These are phyloP conservation scores for Ctenomys sociabilis DNA, from an alignment of 2,113 vertebrate species.

Conservation along the genomic window DNA sequence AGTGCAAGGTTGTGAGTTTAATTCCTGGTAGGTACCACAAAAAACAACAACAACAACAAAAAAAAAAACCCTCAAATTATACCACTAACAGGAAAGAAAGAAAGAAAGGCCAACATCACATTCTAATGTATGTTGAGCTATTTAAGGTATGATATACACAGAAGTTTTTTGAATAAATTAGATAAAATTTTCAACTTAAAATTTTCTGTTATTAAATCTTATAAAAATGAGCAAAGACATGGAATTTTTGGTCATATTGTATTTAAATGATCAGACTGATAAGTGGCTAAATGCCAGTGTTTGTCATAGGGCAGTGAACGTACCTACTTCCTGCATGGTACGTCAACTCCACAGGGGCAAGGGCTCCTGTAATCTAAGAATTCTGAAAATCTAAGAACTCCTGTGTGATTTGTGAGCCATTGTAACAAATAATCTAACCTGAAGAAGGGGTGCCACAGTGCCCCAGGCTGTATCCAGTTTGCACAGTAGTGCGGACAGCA, in stretches of 20 bases:
- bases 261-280: not conserved
- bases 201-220: not conserved
- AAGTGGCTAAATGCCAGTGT: not conserved
- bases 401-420: not conserved
- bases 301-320: not conserved
- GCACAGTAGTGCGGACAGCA: not conserved
- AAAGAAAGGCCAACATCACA: not conserved
- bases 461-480: not conserved
- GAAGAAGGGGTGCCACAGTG: not conserved
- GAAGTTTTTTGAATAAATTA: not conserved
- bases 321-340: not conserved
- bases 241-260: not conserved
- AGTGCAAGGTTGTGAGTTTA: too few species aligned
- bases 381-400: not conserved
- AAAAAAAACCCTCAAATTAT: not conserved
- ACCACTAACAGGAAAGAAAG: not conserved
- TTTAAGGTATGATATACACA: not conserved
- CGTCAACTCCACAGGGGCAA: not conserved
- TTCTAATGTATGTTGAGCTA: not conserved
- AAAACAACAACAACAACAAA: too few species aligned
- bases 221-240: not conserved
- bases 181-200: not conserved
- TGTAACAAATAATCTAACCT: not conserved
- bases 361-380: not conserved
- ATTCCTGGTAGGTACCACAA: too few species aligned